A percentile compares a stretch with the other conserved stretches of the same genome.
Evolutionary conservation across 2,888 invertebrate genomes (phyloP).

Genomic region (Microdon myrmicae): DNA sequence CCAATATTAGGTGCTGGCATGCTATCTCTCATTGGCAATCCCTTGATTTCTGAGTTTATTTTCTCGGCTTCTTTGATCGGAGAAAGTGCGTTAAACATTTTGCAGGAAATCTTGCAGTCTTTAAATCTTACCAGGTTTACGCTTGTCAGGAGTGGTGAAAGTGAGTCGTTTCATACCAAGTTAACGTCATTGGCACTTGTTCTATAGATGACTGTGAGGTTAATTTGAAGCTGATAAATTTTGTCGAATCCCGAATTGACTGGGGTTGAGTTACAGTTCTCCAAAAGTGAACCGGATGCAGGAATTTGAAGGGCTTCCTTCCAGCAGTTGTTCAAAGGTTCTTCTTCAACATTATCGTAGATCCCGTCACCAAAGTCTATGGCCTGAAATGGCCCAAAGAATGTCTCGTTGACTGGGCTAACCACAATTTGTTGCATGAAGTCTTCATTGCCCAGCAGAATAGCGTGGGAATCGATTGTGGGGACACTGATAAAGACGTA

Average conservation of each 20-base stretch:
- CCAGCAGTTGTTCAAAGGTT: too few species aligned
- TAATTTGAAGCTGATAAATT: not conserved
- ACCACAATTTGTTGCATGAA: too few species aligned
- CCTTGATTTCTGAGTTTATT: constrained; percentile 3
- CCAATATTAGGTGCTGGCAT: not conserved
- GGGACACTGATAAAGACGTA: constrained; percentile 2
- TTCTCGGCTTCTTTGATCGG: not conserved
- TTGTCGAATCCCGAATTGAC: not conserved
- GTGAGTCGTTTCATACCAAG: not conserved
- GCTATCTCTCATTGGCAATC: constrained; percentile 1
- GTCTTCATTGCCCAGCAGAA: constrained; percentile 1
- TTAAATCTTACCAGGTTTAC: not conserved
- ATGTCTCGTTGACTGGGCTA: not conserved
- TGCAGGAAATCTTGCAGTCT: constrained; percentile 6
- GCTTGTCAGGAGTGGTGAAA: not conserved
- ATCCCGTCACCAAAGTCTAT: too few species aligned
- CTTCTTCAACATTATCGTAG: too few species aligned
- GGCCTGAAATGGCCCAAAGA: not conserved
- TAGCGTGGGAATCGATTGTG: not conserved
- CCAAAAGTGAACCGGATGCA: not conserved
- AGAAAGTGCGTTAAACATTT: not conserved
- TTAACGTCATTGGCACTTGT: not conserved
- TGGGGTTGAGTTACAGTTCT: not conserved
- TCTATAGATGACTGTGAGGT: constrained; percentile 3
- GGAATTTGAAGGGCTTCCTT: not conserved